phyloP scores from a whole-genome alignment of 2,797 vertebrate species.

The Tympanoctomys barrerae region DNA sequence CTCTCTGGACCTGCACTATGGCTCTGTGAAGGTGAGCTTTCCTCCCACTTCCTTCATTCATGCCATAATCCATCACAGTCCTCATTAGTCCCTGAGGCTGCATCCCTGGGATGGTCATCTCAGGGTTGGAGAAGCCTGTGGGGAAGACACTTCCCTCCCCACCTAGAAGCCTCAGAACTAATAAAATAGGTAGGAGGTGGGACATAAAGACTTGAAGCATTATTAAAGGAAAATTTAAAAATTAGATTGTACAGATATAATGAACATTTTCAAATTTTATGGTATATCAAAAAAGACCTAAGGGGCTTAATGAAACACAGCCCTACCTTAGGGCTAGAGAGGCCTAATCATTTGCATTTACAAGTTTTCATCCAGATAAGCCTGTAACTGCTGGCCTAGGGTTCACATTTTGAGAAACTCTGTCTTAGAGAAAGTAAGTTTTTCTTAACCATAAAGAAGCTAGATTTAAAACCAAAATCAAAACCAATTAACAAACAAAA shows the following conservation, averaged over 20 bases:
- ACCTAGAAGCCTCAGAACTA: not conserved
- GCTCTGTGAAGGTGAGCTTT: not conserved
- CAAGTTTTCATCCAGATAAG: not conserved
- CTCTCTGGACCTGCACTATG: not conserved
- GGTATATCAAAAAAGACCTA: not conserved
- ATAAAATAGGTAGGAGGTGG: not conserved
- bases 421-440: not conserved
- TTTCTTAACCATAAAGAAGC: not conserved
- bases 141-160: not conserved
- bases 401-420: not conserved
- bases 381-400: no score
- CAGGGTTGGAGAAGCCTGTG: not conserved
- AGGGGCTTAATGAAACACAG: not conserved
- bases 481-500: rapidly evolving
- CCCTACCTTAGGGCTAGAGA: not conserved
- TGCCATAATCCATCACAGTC: not conserved
- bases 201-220: not conserved
- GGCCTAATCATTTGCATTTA: not conserved
- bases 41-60: no score
- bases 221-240: not conserved
- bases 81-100: not conserved
- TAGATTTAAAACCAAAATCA: not conserved
- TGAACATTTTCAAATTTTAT: not conserved
- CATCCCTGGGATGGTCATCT: not conserved
- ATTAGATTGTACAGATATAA: not conserved